Percentiles rank a stretch among this genome's conserved stretches.
These are phyloP conservation scores for Anthrax anthrax DNA, from an alignment of 2,888 invertebrate species.

Conservation along the genomic window DNA sequence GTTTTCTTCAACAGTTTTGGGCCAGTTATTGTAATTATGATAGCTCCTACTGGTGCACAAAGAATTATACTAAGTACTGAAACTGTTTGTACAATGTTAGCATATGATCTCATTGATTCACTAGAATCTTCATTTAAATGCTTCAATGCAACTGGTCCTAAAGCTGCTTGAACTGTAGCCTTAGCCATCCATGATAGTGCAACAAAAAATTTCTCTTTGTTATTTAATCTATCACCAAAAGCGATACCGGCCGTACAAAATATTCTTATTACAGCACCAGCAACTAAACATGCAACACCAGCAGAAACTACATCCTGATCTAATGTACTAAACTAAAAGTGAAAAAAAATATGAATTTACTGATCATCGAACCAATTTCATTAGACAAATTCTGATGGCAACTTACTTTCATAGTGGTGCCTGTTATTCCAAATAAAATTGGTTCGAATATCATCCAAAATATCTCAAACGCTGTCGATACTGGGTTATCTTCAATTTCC, in stretches of 20 bases:
- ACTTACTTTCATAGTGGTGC: conserved; percentile 65
- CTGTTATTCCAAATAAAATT: conserved; percentile 84
- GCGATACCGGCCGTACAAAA: conserved; percentile 51
- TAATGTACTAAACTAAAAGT: conserved; percentile 47
- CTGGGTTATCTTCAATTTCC: conserved; percentile 77
- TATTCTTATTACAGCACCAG: conserved; percentile 52
- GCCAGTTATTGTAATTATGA: conserved; percentile 65
- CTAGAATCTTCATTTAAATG: conserved; percentile 37
- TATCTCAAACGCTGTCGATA: conserved; percentile 74
- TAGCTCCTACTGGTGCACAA: conserved; percentile 72
- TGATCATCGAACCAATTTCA: background rate
- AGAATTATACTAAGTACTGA: conserved; percentile 70
- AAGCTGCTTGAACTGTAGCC: conserved; percentile 90
- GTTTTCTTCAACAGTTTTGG: conserved; percentile 65
- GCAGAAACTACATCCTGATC: conserved; percentile 53
- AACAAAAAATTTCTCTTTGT: conserved; percentile 83
- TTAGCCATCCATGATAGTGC: conserved; percentile 90
- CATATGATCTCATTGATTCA: conserved; percentile 43
- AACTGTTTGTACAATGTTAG: conserved; percentile 56
- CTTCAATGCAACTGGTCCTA: conserved; percentile 64
- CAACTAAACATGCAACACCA: conserved; percentile 52
- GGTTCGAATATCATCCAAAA: conserved; percentile 96
- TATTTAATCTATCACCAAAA: conserved; percentile 64
- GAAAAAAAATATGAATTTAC: background rate
- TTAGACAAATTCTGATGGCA: background rate